Conservation (phyloP, 2,888 invertebrate species). For the Trissoscelio sp. region DNA sequence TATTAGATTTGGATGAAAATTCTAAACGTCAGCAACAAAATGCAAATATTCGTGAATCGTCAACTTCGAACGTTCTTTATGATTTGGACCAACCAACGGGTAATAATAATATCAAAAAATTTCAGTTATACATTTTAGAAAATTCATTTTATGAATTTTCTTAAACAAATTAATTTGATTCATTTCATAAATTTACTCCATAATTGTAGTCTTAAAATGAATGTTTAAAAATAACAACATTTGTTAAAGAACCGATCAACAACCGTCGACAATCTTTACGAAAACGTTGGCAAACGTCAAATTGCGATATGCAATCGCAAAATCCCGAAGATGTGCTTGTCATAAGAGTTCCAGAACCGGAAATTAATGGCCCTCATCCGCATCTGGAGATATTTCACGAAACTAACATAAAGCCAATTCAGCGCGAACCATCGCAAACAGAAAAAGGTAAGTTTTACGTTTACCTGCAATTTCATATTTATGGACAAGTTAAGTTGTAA, state of each 20-base stretch:
- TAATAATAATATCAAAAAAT: constrained; percentile 20
- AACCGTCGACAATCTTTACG: constrained; percentile 74
- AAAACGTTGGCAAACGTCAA: constrained; percentile 77
- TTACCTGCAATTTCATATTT: too few relatives aligned
- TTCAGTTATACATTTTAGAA: neutral
- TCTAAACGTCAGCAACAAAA: constrained; percentile 77
- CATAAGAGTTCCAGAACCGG: constrained; percentile 81
- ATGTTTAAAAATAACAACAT: neutral
- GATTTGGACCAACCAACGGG: constrained; percentile 54
- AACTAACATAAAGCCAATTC: constrained; percentile 78
- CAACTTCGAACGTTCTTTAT: constrained; percentile 52
- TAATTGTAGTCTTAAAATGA: too few relatives aligned
- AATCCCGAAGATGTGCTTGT: constrained; percentile 78
- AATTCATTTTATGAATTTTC: too few relatives aligned
- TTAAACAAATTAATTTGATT: too few relatives aligned
- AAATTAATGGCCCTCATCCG: constrained; percentile 78
- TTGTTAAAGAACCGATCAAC: constrained; percentile 40
- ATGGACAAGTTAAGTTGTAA: too few relatives aligned
- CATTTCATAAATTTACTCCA: too few relatives aligned
- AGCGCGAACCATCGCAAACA: constrained; percentile 80
- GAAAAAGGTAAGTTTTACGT: constrained; percentile 78
- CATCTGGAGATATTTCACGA: constrained; percentile 80
- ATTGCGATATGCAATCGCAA: constrained; percentile 60
- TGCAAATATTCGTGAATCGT: constrained; percentile 51
- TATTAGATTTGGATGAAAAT: constrained; percentile 81